These are phyloP conservation scores for Drosophila willistoni DNA, from an alignment of 1,140 invertebrate species.

Conservation along the genomic window DNA sequence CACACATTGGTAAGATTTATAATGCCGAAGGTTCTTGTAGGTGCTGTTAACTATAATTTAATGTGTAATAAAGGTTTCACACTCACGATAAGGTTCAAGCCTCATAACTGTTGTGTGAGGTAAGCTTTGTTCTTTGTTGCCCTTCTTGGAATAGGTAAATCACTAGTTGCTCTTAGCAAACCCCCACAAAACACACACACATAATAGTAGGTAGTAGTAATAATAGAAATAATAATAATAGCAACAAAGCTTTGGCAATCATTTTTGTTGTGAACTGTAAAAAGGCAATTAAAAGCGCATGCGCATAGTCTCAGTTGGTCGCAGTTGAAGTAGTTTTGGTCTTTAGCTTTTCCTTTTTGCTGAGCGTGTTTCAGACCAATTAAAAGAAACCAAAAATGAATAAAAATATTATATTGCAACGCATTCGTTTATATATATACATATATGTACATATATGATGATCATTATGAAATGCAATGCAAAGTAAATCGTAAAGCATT, in stretches of 20 bases:
- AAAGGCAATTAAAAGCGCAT: conserved; percentile 54
- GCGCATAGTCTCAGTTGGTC: conserved; percentile 39
- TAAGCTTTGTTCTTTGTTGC: conserved; percentile 18
- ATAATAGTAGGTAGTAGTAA: background rate
- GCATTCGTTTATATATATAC: background rate
- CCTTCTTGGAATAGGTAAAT: conserved; percentile 14
- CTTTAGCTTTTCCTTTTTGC: conserved; percentile 32
- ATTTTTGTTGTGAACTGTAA: conserved; percentile 58
- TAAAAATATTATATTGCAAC: conserved; percentile 6
- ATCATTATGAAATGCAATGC: conserved; percentile 53
- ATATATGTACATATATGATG: background rate
- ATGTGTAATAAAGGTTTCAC: conserved; percentile 16
- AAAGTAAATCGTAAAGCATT: conserved; percentile 47
- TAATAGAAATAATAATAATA: background rate
- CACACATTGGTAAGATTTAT: conserved; percentile 3
- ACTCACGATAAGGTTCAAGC: background rate
- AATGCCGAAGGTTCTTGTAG: conserved; percentile 18
- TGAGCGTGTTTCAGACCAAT: conserved; percentile 53
- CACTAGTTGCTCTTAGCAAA: background rate
- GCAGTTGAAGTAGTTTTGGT: conserved; percentile 44
- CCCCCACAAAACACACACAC: background rate
- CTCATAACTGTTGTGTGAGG: background rate
- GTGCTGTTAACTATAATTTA: conserved; percentile 11
- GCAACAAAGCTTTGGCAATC: conserved; percentile 40
- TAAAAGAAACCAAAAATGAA: conserved; percentile 30